Evolutionary conservation across 2,797 vertebrate genomes (phyloP).

Genomic region (Micropoecilia bifurca): DNA sequence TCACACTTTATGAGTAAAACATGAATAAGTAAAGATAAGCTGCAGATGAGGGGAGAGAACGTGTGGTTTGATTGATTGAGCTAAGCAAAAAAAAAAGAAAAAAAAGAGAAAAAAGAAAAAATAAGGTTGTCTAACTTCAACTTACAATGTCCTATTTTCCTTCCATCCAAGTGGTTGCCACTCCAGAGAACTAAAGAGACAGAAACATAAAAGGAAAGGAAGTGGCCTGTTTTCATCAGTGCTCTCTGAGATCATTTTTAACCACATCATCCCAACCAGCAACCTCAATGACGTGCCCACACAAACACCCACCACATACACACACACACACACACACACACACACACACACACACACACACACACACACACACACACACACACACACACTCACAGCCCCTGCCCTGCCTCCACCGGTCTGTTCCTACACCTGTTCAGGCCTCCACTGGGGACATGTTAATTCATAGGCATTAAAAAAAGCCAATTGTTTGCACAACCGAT

Average conservation of each 20-base stretch:
- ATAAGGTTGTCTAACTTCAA: slow-evolving; percentile 77
- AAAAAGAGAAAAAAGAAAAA: slow-evolving; percentile 76
- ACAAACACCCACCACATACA: slow-evolving; percentile 32
- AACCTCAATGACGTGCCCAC: slow-evolving; percentile 28
- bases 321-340: slow-evolving; percentile 19
- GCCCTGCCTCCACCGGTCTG: slow-evolving; percentile 74
- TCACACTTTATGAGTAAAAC: slow-evolving; percentile 23
- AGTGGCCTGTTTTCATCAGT: slow-evolving; percentile 80
- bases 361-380: slow-evolving; percentile 22
- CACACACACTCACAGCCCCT: slow-evolving; percentile 54
- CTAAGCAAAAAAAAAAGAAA: slow-evolving; percentile 76
- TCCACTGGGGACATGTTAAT: slow-evolving; percentile 85
- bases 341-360: slow-evolving; percentile 34
- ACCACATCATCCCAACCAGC: slow-evolving; percentile 66
- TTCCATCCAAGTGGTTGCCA: slow-evolving; percentile 85
- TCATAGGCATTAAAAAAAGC: slow-evolving; percentile 85
- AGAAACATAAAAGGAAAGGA: slow-evolving; percentile 81
- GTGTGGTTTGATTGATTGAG: slow-evolving; percentile 69
- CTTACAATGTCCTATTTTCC: slow-evolving; percentile 87
- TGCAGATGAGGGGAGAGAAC: slow-evolving; percentile 45
- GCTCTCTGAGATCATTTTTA: slow-evolving; percentile 79
- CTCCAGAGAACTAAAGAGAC: slow-evolving; percentile 85
- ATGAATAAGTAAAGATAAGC: slow-evolving; percentile 25
- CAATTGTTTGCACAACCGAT: slow-evolving; percentile 85
- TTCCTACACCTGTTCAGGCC: slow-evolving; percentile 81